phyloP scores from a whole-genome alignment of 2,113 vertebrate genomes.

The Pangasianodon gigas region DNA sequence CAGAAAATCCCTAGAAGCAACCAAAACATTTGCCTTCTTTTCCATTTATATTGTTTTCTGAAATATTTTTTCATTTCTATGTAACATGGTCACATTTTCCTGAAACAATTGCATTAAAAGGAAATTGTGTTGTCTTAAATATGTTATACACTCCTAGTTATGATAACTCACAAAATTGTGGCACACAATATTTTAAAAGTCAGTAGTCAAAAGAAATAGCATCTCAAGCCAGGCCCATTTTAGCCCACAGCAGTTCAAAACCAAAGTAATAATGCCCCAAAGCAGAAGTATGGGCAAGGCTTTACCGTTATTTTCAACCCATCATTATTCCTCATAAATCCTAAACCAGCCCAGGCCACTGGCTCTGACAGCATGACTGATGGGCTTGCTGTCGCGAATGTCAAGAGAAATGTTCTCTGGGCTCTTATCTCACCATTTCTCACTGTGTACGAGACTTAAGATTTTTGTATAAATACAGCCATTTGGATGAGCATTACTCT shows the following conservation, averaged over 20 bases:
- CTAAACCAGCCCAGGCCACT: slow-evolving; percentile 72
- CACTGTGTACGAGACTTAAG: slow-evolving; percentile 72
- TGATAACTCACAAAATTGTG: slow-evolving; percentile 39
- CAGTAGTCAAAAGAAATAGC: slow-evolving; percentile 67
- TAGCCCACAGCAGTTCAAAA: slow-evolving; percentile 42
- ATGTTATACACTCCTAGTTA: slow-evolving; percentile 21
- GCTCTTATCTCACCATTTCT: slow-evolving; percentile 75
- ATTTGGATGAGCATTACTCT: slow-evolving; percentile 73
- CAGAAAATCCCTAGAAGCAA: background rate
- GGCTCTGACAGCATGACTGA: slow-evolving; percentile 81
- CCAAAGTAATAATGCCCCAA: slow-evolving; percentile 64
- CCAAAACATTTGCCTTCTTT: background rate
- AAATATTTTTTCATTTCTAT: slow-evolving; percentile 32
- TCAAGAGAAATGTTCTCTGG: slow-evolving; percentile 78
- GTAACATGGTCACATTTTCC: background rate
- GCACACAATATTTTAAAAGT: slow-evolving; percentile 64
- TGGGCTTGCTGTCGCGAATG: slow-evolving; percentile 76
- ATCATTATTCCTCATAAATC: slow-evolving; percentile 82
- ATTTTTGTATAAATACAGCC: slow-evolving; percentile 70
- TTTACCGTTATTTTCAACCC: slow-evolving; percentile 70
- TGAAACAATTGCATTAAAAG: background rate
- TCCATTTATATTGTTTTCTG: background rate
- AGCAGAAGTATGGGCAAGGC: slow-evolving; percentile 63
- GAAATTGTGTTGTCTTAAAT: slow-evolving; percentile 13
- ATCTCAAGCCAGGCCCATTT: slow-evolving; percentile 63